Evolutionary conservation across 2,797 vertebrate genomes (phyloP), one percentile per base, ranked within the genome.

Genomic region (Esox lucius): DNA sequence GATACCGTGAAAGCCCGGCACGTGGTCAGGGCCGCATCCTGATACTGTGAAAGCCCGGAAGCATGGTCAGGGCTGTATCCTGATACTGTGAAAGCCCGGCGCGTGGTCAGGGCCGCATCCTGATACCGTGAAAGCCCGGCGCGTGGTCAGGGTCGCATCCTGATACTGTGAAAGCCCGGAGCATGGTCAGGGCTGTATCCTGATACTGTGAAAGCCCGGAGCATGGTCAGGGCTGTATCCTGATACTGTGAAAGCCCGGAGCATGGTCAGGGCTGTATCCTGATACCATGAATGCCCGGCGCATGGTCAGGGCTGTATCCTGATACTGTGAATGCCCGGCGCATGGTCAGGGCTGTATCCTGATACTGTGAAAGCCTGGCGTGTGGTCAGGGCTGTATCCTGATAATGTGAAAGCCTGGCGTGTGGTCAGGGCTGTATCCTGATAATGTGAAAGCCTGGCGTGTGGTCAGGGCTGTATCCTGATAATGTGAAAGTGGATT

Each of bases 41-140:
- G 72, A 72, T 78, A 81, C 87, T 67, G 17, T 31, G 16, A n/a
- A n/a, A n/a, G n/a, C n/a, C n/a, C n/a, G n/a, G n/a, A n/a, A n/a
- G n/a, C n/a, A n/a, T 78, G 64, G 62, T 84, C 71, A 80, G 78
- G 70, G 80, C 68, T 69, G 76, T 83, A 86, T 91, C 89, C 83
- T 75, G 72, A 72, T 78, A 81, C 87, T 67, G 17, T 31, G 16
- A n/a, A 26, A 26, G 22, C 61, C 74, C 77, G 70, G 56, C 70
- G 72, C 56, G 78, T 78, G 64, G 62, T 84, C 71, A 80, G 78
- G 70, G 80, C 68, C 69, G 76, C 83, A 86, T 91, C 89, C 83
- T 75, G 72, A 72, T 78, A 81, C 87, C 67, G 17, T 31, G 16
- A n/a, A 26, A 26, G 22, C 61, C 74, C 77, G 70, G 56, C 70